Percentiles rank a stretch among this genome's conserved stretches.
Evolutionary conservation across 2,113 vertebrate species (phyloP).

Genomic region (Oceanites oceanicus): DNA sequence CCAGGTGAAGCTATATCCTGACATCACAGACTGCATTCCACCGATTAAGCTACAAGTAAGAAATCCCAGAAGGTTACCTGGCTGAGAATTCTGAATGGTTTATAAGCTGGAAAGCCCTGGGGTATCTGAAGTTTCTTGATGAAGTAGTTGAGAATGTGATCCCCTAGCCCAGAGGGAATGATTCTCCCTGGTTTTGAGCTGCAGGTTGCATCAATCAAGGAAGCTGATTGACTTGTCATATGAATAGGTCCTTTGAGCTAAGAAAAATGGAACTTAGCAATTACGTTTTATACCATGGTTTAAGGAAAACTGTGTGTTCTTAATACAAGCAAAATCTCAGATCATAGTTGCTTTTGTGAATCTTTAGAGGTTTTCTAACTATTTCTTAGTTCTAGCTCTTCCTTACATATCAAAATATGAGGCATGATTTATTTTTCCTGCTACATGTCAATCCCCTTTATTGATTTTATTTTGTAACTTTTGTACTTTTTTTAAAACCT

Average conservation of each 20-base stretch:
- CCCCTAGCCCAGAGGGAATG: not conserved
- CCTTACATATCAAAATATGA: not conserved
- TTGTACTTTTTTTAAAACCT: not conserved
- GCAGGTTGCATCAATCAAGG: not conserved
- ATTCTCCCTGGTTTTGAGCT: not conserved
- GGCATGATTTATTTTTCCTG: not conserved
- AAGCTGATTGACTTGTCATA: not conserved
- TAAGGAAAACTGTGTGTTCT: not conserved
- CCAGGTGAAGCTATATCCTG: not conserved
- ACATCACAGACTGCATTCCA: not conserved
- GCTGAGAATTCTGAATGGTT: not conserved
- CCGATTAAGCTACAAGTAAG: not conserved
- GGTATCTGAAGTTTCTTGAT: not conserved
- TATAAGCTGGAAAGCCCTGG: not conserved
- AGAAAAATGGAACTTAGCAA: not conserved
- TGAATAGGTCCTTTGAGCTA: not conserved
- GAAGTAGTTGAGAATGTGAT: not conserved
- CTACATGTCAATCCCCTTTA: not conserved
- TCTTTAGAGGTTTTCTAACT: not conserved
- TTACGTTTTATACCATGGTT: not conserved
- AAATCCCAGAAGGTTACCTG: not conserved
- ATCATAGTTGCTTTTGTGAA: not conserved
- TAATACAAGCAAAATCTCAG: not conserved
- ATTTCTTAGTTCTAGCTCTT: not conserved
- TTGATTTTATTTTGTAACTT: not conserved